Base-by-base conservation (phyloP, 2,888 invertebrate genomes). In the Stenoptilia bipunctidactyla region DNA sequence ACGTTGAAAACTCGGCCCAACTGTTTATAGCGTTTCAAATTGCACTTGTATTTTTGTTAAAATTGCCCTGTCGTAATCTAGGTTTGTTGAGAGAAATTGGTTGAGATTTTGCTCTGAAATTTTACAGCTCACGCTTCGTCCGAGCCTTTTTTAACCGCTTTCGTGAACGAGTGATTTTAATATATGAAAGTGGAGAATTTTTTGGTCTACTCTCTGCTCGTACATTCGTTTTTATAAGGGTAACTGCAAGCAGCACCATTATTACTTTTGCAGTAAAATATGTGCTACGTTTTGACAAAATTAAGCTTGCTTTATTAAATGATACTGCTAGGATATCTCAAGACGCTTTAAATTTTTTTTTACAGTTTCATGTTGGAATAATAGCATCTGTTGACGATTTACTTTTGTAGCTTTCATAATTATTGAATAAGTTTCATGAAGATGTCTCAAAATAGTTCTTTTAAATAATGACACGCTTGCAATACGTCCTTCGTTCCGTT, bases 151-250 rank as follows among this genome's bases (percentile, higher is more conserved):
- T 35, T 41, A 43, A 40, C 47, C 49, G 49, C 48, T 52, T 51
- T 47, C 49, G 48, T 48, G 55, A 53, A 45, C 49, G 56, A 55
- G 53, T 56, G 59, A 56, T 59, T 69, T 66, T 61, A 69, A 70
- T 66, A 68, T 61, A 57, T 51, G 55, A 54, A 60, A 62, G 59
- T 57, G 56, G 52, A 53, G 15, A 30, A 30, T 8, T 12, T 4
- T n/a, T 12, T 10, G 30, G 35, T 15, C 25, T 54, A 43, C 50
- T 45, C n/a, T n/a, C 48, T 47, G 46, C 42, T 41, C 46, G 30
- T 4, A 8, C 8, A 30, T 30, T n/a, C 30, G 10, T 30, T 30
- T 30, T 30, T 30, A 30, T 30, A 30, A 12, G 30, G 10, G 30
- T 12, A 30, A 12, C 30, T 8, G 30, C n/a, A 10, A 30, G 30